Evolutionary conservation across 53 echinoderm and acorn worm species (phyloP).

Genomic region (Antedon mediterranea): DNA sequence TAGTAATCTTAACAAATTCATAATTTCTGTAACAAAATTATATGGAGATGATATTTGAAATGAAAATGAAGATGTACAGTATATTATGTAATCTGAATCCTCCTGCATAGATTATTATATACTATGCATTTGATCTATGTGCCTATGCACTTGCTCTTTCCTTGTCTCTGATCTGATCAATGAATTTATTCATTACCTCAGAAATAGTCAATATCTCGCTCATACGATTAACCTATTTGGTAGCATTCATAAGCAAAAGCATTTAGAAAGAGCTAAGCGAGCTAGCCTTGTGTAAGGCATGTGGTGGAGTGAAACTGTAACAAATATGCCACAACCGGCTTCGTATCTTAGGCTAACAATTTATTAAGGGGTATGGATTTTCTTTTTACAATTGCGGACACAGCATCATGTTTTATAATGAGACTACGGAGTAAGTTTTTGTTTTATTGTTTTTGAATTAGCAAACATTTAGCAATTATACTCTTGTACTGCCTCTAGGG

Average conservation of each 20-base stretch:
- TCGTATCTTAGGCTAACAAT: neutral
- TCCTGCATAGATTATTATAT: neutral
- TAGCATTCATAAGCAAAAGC: neutral
- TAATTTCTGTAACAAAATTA: neutral
- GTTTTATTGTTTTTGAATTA: neutral
- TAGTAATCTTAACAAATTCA: neutral
- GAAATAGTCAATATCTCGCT: neutral
- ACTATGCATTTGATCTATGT: neutral
- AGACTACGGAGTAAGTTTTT: neutral
- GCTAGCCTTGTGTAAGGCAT: neutral
- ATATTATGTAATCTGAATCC: neutral
- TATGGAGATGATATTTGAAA: too few relatives aligned
- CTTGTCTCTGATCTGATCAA: neutral
- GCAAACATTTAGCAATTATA: too few relatives aligned
- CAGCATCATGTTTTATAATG: neutral
- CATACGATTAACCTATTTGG: slow-evolving; percentile 1
- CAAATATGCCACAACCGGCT: neutral
- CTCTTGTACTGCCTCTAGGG: too few relatives aligned
- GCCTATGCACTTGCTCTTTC: neutral
- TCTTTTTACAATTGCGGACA: neutral
- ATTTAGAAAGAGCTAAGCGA: neutral
- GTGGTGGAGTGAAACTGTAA: neutral
- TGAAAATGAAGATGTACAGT: too few relatives aligned
- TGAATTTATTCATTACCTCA: neutral
- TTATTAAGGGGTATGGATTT: neutral